Base-by-base conservation (phyloP, 2,113 vertebrate species). In the Nesoenas mayeri region DNA sequence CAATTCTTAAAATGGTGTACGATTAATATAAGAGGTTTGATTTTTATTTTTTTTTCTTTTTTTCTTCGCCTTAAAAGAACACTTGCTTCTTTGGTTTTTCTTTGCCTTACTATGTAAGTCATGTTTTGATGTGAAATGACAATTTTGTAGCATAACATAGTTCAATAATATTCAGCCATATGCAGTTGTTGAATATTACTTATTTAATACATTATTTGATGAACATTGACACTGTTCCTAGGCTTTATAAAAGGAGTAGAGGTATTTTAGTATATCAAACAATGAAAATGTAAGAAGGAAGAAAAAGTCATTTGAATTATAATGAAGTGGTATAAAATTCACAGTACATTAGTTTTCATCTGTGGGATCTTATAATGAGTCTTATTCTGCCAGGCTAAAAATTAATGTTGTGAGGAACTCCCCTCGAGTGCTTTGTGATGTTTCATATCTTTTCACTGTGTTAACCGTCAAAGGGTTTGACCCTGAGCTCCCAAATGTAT, bases 281-380 rank as follows among this genome's bases (percentile, higher is more conserved):
- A 95, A 94, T 96, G 96, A 92, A 94, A 97, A 88, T 94, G 89
- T 86, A 91, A 95, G 91, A 96, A 91, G 79, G 73, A 88, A 96
- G 70, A 93, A 93, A 96, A 96, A 97, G 95, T 93, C 1, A 96
- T 97, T 97, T 97, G 91, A 96, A 97, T 97, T 95, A 97, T 97
- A 97, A 97, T 97, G 97, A 97, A 96, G 95, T 94, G 92, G 91
- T 95, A 96, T 94, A 97, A 96, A 97, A 97, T 96, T 97, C 97
- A 97, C 97, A 97, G 97, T 95, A 97, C 97, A 97, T 97, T 97
- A 97, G 89, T 94, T 97, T 97, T 97, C 96, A 96, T 96, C 96
- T 96, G 97, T 92, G 94, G 94, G 96, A 97, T 97, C 95, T 92
- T 95, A 96, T 97, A 97, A 97, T 96, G 97, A 97, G 89, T 88